Evolutionary conservation across 2,113 vertebrate genomes (phyloP).

Genomic region (Ageneiosus marmoratus): DNA sequence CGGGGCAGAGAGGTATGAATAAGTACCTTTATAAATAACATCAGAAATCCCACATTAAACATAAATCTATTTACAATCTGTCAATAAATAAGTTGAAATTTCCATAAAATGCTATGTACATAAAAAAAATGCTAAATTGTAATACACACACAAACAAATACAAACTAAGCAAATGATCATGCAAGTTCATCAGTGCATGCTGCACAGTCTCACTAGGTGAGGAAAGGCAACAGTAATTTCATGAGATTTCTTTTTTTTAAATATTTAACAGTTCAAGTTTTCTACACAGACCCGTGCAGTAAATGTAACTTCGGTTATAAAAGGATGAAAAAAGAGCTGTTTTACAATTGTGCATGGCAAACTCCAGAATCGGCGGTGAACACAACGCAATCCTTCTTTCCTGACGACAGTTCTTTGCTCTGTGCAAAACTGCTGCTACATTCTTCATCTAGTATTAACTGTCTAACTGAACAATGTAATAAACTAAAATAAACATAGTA

Average conservation of each 20-base stretch:
- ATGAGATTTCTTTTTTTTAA: slow-evolving; percentile 55
- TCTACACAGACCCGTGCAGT: slow-evolving; percentile 58
- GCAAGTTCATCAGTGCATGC: slow-evolving; percentile 67
- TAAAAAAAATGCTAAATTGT: slow-evolving; percentile 58
- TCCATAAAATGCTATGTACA: slow-evolving; percentile 69
- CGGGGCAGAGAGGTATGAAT: neutral
- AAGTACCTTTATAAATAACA: slow-evolving; percentile 77
- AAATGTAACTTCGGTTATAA: slow-evolving; percentile 60
- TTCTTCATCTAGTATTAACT: slow-evolving; percentile 64
- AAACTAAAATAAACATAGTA: slow-evolving; percentile 26
- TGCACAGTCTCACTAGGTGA: slow-evolving; percentile 35
- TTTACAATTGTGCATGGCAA: slow-evolving; percentile 72
- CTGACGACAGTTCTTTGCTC: slow-evolving; percentile 70
- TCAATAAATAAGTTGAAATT: slow-evolving; percentile 74
- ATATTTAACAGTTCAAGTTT: slow-evolving; percentile 63
- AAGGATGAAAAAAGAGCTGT: slow-evolving; percentile 60
- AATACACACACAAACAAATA: slow-evolving; percentile 44
- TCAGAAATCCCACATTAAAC: slow-evolving; percentile 71
- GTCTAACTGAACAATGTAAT: slow-evolving; percentile 43
- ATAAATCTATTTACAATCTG: slow-evolving; percentile 69
- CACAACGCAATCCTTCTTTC: slow-evolving; percentile 42
- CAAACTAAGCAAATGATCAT: slow-evolving; percentile 54
- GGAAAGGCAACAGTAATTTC: slow-evolving; percentile 62
- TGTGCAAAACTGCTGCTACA: slow-evolving; percentile 76
- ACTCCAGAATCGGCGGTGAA: slow-evolving; percentile 61